phyloP scores from a whole-genome alignment of 2,797 vertebrate species.

The Hemibagrus guttatus region DNA sequence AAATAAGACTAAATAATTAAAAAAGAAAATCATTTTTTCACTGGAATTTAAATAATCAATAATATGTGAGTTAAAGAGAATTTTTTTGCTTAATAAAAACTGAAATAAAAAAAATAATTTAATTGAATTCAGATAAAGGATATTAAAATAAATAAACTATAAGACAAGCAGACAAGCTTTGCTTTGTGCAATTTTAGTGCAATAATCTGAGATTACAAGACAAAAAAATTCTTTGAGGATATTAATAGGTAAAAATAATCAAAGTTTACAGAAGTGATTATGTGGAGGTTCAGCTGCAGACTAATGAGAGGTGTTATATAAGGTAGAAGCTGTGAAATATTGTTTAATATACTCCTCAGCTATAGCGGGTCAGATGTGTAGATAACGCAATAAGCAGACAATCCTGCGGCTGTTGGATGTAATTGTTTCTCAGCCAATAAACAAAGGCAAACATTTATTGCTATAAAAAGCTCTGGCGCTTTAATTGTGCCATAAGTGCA shows the following conservation, averaged over 20 bases:
- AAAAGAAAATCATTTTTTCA: no score
- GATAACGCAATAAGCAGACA: conserved; percentile 40
- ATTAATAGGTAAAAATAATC: background rate
- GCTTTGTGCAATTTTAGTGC: background rate
- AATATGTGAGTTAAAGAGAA: background rate
- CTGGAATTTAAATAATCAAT: background rate
- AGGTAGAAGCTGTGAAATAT: conserved; percentile 31
- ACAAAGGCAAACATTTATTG: conserved; percentile 41
- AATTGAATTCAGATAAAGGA: no score
- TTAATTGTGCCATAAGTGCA: conserved; percentile 22
- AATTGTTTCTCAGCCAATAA: conserved; percentile 46
- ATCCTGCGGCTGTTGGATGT: conserved; percentile 27
- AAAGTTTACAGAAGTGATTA: background rate
- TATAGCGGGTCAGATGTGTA: conserved; percentile 28
- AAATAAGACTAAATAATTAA: background rate
- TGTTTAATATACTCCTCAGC: conserved; percentile 36
- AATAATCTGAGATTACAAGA: background rate
- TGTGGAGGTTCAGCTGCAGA: background rate
- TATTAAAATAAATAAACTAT: no score
- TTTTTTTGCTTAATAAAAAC: background rate
- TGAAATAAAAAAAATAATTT: background rate
- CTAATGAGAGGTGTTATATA: conserved; percentile 19
- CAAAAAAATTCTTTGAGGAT: background rate
- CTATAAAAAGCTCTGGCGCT: conserved; percentile 5
- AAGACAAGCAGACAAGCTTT: no score